Evolutionary conservation across 2,113 vertebrate species (phyloP).

Genomic region (Piliocolobus tephrosceles): DNA sequence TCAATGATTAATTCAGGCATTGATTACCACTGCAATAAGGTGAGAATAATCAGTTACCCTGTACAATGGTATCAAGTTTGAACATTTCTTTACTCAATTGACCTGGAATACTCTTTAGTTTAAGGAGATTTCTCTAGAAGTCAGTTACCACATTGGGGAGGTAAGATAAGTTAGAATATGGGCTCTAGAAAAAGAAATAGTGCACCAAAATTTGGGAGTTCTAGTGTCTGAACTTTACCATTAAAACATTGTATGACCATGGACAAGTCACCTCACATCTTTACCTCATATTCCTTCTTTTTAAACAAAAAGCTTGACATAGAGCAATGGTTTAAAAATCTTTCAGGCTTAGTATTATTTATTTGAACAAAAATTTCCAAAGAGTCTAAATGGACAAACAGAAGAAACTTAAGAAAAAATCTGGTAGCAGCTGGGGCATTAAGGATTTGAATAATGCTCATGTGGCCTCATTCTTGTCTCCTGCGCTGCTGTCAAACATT

Average conservation of each 20-base stretch:
- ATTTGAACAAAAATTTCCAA: not conserved
- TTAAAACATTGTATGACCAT: not conserved
- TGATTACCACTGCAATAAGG: not conserved
- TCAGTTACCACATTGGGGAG: not conserved
- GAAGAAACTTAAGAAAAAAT: not conserved
- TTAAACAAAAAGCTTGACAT: not conserved
- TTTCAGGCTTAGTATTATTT: not conserved
- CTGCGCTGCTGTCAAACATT: not conserved
- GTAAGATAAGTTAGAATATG: not conserved
- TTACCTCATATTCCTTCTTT: not conserved
- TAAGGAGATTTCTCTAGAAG: not conserved
- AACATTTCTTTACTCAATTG: not conserved
- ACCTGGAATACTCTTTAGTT: not conserved
- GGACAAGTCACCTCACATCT: not conserved
- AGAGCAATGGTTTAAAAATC: not conserved
- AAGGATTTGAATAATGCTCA: not conserved
- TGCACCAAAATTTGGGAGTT: not conserved
- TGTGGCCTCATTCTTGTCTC: not conserved
- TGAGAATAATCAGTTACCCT: not conserved
- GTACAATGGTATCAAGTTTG: not conserved
- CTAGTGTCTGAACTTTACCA: not conserved
- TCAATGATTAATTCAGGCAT: not conserved
- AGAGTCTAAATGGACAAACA: not conserved
- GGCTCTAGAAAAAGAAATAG: not conserved
- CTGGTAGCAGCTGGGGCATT: not conserved